Evolutionary conservation across 2,888 invertebrate genomes (phyloP).

Genomic region (Colostygia pectinataria): DNA sequence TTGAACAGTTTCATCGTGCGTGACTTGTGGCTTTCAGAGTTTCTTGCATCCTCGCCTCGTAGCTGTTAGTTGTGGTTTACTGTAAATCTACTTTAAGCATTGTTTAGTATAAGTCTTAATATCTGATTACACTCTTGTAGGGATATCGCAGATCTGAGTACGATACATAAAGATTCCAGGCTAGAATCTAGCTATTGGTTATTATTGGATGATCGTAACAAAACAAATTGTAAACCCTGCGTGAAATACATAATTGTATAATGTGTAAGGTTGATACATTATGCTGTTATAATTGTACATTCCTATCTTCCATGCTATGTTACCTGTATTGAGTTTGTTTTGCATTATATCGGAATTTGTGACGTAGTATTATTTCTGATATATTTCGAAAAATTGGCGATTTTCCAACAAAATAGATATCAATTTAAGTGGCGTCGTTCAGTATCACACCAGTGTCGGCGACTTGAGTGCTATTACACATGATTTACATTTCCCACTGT

Average conservation of each 20-base stretch:
- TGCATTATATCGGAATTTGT: conserved; percentile 18
- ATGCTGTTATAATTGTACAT: not conserved
- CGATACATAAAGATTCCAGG: no score
- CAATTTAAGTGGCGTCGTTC: conserved; percentile 59
- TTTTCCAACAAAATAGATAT: conserved; percentile 62
- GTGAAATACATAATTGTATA: no score
- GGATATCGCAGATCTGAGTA: no score
- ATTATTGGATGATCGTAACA: no score
- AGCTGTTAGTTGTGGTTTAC: conserved; percentile 8
- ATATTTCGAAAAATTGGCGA: conserved; percentile 65
- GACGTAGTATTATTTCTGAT: conserved; percentile 38
- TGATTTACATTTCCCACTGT: conserved; percentile 63
- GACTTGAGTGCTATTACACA: conserved; percentile 60
- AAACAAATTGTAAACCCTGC: no score
- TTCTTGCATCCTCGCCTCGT: conserved; percentile 15
- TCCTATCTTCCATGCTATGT: not conserved
- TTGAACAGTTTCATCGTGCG: conserved; percentile 19
- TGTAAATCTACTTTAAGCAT: not conserved
- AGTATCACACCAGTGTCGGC: conserved; percentile 61
- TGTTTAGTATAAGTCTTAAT: no score
- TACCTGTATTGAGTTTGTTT: conserved; percentile 3
- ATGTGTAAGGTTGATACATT: no score
- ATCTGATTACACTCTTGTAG: no score
- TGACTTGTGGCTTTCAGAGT: conserved; percentile 28
- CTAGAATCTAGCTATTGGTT: no score